Conservation (phyloP, 2,797 vertebrate genomes). For the Linurgus olivaceus region DNA sequence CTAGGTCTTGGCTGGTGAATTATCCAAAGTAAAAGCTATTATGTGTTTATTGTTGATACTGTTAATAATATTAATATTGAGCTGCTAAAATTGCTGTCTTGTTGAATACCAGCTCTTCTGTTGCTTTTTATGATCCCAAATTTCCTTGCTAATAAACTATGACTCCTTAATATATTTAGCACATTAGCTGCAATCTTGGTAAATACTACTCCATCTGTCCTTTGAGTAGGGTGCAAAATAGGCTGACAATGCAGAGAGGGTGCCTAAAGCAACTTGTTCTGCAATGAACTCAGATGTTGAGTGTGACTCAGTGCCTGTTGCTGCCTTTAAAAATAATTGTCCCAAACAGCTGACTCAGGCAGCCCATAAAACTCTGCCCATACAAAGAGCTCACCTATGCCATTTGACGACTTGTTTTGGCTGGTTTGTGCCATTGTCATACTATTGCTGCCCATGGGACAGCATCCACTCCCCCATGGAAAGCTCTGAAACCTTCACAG, state of each 20-base stretch:
- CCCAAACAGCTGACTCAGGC: slow-evolving; percentile 54
- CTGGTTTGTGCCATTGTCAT: background rate
- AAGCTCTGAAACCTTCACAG: background rate
- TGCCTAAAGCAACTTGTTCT: slow-evolving; percentile 27
- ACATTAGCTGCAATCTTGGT: background rate
- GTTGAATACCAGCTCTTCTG: slow-evolving; percentile 37
- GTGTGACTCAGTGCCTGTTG: slow-evolving; percentile 16
- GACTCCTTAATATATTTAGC: slow-evolving; percentile 2
- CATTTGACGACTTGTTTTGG: background rate
- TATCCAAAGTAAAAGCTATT: background rate
- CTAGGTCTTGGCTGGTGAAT: slow-evolving; percentile 8
- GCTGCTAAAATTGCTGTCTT: slow-evolving; percentile 10
- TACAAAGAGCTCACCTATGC: background rate
- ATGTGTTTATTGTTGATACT: slow-evolving; percentile 19
- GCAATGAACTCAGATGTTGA: background rate
- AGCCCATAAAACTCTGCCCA: background rate
- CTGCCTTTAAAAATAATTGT: slow-evolving; percentile 19
- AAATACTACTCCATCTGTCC: background rate
- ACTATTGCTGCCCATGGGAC: background rate
- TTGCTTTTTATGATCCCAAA: slow-evolving; percentile 32
- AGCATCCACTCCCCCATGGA: background rate
- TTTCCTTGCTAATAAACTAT: slow-evolving; percentile 39
- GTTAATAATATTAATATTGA: background rate
- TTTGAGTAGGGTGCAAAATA: slow-evolving; percentile 19
- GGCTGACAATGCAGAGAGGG: background rate